Evolutionary conservation across 2,797 vertebrate genomes (phyloP).

Genomic region (Takifugu ocellatus): DNA sequence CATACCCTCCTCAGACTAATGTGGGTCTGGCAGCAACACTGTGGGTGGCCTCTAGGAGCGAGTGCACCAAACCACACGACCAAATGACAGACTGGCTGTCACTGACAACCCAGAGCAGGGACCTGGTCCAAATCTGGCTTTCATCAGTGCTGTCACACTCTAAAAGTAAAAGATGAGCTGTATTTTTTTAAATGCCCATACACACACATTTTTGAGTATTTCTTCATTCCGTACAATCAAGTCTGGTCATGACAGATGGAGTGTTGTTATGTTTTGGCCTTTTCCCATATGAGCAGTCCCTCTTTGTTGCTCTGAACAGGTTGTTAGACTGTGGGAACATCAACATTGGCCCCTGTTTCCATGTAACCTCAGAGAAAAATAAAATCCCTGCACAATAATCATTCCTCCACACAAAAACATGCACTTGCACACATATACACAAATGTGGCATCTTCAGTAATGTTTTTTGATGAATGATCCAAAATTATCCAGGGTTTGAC

Average conservation of each 20-base stretch:
- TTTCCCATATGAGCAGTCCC: conserved; percentile 1
- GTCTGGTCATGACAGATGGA: neutral
- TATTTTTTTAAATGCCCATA: neutral
- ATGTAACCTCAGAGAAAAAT: conserved; percentile 11
- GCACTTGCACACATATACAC: neutral
- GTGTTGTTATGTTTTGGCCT: neutral
- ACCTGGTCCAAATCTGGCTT: too few relatives aligned
- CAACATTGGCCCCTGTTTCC: conserved; percentile 2
- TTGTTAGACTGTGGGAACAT: conserved; percentile 2
- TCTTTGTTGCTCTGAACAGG: neutral
- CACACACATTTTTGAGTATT: conserved; percentile 5
- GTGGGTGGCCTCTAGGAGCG: conserved; percentile 57
- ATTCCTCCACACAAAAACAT: conserved; percentile 18
- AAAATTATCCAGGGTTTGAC: conserved; percentile 47
- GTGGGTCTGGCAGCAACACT: conserved; percentile 9
- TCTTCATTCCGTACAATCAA: neutral
- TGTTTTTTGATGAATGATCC: conserved; percentile 48
- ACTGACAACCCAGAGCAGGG: neutral
- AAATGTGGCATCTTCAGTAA: conserved; percentile 17
- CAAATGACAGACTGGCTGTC: conserved; percentile 13
- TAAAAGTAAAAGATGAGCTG: too few relatives aligned
- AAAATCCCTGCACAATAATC: conserved; percentile 25
- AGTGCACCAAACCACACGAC: conserved; percentile 23
- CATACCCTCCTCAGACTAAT: conserved; percentile 32
- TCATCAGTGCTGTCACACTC: neutral